Percentiles rank a stretch among this genome's conserved stretches.
phyloP scores from a whole-genome alignment of 64 coral and sea anemone species.

The Anthopleura sola region DNA sequence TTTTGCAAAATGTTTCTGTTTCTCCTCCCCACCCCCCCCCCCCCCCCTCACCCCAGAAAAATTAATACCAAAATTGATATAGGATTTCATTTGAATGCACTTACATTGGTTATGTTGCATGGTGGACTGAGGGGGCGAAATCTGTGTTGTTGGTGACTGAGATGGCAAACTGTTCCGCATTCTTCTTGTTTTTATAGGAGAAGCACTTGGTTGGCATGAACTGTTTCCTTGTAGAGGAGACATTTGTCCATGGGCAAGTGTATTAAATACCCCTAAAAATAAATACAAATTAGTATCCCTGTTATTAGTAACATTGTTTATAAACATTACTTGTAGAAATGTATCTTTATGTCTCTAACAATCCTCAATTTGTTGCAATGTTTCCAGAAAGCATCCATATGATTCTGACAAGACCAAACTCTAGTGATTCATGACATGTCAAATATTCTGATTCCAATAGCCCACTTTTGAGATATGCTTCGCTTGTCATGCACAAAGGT shows the following conservation, averaged over 20 bases:
- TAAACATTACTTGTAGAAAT: too few species aligned
- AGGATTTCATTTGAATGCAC: not conserved
- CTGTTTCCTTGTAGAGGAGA: constrained; percentile 15
- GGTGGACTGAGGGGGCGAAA: not conserved
- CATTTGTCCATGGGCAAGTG: constrained; percentile 7
- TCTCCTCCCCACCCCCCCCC: not conserved
- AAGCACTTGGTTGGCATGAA: constrained; percentile 39
- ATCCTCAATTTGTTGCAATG: too few species aligned
- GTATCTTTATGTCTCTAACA: too few species aligned
- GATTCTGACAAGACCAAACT: too few species aligned
- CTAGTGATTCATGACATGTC: too few species aligned
- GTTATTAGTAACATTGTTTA: not conserved
- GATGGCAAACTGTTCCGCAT: constrained; percentile 48
- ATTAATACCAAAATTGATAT: not conserved
- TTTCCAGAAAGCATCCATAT: too few species aligned
- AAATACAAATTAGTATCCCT: not conserved
- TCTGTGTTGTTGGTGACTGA: constrained; percentile 23
- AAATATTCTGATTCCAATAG: too few species aligned
- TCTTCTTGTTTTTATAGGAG: constrained; percentile 78
- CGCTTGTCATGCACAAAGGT: too few species aligned
- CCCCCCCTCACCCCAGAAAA: not conserved
- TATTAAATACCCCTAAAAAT: not conserved
- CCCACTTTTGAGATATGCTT: too few species aligned
- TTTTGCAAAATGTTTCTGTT: not conserved
- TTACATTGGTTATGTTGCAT: constrained; percentile 7